A percentile compares a stretch with the other conserved stretches of the same genome.
Conservation (phyloP, 2,888 invertebrate species). For the Stratiomys singularior region DNA sequence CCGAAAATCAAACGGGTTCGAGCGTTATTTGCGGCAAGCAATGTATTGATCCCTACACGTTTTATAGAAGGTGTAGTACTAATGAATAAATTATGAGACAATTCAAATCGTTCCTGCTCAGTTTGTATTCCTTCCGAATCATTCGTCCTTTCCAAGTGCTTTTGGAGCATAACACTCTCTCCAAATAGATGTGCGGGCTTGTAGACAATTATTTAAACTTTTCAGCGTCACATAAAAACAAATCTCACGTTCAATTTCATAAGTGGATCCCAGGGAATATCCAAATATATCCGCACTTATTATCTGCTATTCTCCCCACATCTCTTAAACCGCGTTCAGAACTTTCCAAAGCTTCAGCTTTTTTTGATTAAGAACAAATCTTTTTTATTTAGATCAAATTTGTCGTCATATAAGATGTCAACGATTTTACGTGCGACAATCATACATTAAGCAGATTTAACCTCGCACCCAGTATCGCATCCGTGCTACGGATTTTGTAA, state of each 20-base stretch:
- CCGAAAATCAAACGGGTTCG: neutral
- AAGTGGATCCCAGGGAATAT: neutral
- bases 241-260: slow-evolving; percentile 11
- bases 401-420: too few relatives aligned
- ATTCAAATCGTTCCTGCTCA: slow-evolving; percentile 28
- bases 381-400: too few relatives aligned
- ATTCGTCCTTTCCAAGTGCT: neutral
- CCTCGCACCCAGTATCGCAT: neutral
- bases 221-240: neutral
- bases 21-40: neutral
- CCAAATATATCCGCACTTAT: neutral
- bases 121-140: neutral
- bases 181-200: neutral
- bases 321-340: too few relatives aligned
- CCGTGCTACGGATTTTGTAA: neutral
- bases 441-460: neutral
- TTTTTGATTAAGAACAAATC: too few relatives aligned
- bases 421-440: neutral
- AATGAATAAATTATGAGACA: slow-evolving; percentile 50
- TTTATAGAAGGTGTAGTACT: slow-evolving; percentile 31
- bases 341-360: too few relatives aligned
- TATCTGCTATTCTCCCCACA: too few relatives aligned
- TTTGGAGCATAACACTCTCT: neutral
- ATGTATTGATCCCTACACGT: neutral
- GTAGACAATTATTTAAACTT: neutral